Evolutionary conservation across 2,888 invertebrate species (phyloP), one percentile per base, ranked within the genome.

Genomic region (Xestia sexstrigata): DNA sequence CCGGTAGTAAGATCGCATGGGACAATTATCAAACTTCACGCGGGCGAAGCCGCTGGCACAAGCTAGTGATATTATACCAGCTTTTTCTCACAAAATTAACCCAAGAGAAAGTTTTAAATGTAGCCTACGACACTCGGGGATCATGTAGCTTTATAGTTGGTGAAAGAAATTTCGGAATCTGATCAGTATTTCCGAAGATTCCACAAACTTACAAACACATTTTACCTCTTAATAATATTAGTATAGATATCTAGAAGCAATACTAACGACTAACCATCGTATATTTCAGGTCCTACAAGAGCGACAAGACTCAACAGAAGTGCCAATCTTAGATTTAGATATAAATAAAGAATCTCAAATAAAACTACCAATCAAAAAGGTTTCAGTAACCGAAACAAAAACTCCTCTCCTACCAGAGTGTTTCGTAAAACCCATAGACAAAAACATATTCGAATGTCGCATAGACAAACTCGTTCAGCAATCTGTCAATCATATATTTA

Each of bases 401-500:
- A 87, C 89, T 0, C 90, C 89, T 6, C 68, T 90, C 17, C 79
- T 90, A 45, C 82, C 90, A 11, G 92, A 93, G 42, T 90, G 91
- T 84, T 91, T 89, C 74, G 88, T 89, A 58, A 88, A 82, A n/a
- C 30, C 84, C 74, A 77, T 86, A 83, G 86, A 89, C 52, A 82
- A 85, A 8, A 88, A 89, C 39, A 90, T 95, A 9, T 96, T 96
- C 82, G 96, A 96, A 74, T 96, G 96, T 70, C 91, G 96, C 77
- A 93, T 96, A 75, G 96, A 95, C 20, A 96, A 95, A 67, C 79
- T 96, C 0, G 96, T 96, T 0, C 95, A 96, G 60, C 93, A 96
- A 60, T 95, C 95, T 63, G 96, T 96, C 0, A 96, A 95, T 62
- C 96, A 96, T 49, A 94, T 96, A 23, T 96, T 92, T 74, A 95